Conservation (phyloP, 1,140 invertebrate species). For the Solen grandis region DNA sequence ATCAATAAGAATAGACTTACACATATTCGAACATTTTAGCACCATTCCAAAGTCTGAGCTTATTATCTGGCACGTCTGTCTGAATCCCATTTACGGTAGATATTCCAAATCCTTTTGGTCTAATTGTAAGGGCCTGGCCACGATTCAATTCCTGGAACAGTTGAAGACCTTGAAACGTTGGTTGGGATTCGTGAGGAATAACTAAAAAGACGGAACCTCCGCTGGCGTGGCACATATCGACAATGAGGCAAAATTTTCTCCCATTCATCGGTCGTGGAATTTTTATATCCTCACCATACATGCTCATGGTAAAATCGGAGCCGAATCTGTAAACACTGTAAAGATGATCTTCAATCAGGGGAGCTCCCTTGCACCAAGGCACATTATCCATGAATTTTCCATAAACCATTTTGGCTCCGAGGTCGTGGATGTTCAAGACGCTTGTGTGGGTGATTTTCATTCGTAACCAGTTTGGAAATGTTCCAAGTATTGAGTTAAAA, state of each 20-base stretch:
- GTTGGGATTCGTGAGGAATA: neutral
- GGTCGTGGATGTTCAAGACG: neutral
- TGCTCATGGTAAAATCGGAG: conserved; percentile 4
- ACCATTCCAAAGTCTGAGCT: conserved; percentile 16
- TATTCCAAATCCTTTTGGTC: conserved; percentile 14
- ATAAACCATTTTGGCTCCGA: conserved; percentile 14
- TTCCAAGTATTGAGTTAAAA: neutral
- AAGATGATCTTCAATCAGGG: conserved; percentile 1
- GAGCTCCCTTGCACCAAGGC: conserved; percentile 4
- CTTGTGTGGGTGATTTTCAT: neutral
- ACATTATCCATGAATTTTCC: neutral
- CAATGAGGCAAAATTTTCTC: conserved; percentile 8
- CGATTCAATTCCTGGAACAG: neutral
- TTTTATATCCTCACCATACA: neutral
- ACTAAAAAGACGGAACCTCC: conserved; percentile 17
- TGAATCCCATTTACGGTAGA: conserved; percentile 6
- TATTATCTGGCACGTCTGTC: neutral
- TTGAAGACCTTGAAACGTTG: neutral
- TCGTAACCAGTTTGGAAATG: conserved; percentile 11
- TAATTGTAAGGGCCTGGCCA: neutral
- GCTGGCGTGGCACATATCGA: conserved; percentile 1
- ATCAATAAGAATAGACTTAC: too few species aligned
- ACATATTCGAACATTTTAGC: conserved; percentile 9
- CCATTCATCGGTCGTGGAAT: neutral
- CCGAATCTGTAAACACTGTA: conserved; percentile 26